Base-by-base conservation (phyloP, 2,113 vertebrate genomes). In the Xiphophorus maculatus region DNA sequence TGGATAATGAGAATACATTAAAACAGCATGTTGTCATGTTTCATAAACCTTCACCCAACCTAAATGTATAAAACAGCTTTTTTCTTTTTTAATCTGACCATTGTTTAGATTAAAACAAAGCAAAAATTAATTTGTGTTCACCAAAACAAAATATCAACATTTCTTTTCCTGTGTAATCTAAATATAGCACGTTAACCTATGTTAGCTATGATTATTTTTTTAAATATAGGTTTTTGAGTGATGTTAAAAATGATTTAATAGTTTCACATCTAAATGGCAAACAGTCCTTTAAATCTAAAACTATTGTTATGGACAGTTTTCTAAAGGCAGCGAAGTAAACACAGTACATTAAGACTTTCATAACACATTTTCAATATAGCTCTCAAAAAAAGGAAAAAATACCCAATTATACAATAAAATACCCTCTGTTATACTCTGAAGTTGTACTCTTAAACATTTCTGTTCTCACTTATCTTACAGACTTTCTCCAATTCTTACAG, bases 1-100 rank as follows among this genome's bases (percentile, higher is more conserved):
- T 63, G 63, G 71, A 71, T 81, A 76, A 83, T 82, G 37, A 68
- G 48, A 76, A 44, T 37, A 66, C 64, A 66, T 77, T 80, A 44
- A 51, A 67, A 73, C 72, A 73, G 40, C 68, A 67, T 42, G 73
- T 63, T 61, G 30, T 69, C 65, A 76, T n/a, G 68, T 75, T 37
- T 29, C 14, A 74, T 69, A 51, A 61, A 33, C 11, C 13, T 73
- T 62, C 9, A 75, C 54, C 37, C 33, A 71, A 61, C 25, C 17
- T n/a, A n/a, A 15, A 48, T n/a, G 69, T 48, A 65, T 7, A 73
- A 64, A 63, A 69, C 40, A 51, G 25, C 0, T 0, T 27, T 42
- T 33, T 74, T 1, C 0, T 27, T 35, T 75, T 33, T 74, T 1
- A 33, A 33, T 33, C 29, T 64, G 28, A 30, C 4, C 1, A 7